These are phyloP conservation scores for Hydrolagus affinis DNA, from an alignment of 2,113 vertebrate genomes.

Conservation along the genomic window DNA sequence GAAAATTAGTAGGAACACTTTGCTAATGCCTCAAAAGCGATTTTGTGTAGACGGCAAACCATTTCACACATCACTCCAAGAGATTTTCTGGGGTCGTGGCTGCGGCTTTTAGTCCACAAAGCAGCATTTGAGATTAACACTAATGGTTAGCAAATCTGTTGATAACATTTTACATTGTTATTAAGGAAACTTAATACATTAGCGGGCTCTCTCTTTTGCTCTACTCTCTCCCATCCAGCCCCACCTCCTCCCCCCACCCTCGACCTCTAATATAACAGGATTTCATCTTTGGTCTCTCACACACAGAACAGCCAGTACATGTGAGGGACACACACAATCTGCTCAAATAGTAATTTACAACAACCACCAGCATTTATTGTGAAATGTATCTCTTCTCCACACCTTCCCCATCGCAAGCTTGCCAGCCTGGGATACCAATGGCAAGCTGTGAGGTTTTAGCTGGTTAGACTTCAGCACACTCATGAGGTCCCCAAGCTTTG, in stretches of 20 bases:
- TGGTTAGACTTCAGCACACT: too few relatives aligned
- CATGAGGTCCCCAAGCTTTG: too few relatives aligned
- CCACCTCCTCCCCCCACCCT: too few relatives aligned
- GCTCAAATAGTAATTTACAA: too few relatives aligned
- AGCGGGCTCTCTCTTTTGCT: too few relatives aligned
- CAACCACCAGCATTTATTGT: too few relatives aligned
- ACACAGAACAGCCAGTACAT: background rate
- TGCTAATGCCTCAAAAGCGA: conserved; percentile 25
- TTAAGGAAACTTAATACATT: conserved; percentile 25
- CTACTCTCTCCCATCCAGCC: too few relatives aligned
- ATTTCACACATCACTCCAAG: conserved; percentile 21
- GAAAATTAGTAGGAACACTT: conserved; percentile 29
- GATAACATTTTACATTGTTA: conserved; percentile 21
- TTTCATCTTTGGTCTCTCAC: background rate
- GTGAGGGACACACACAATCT: too few relatives aligned
- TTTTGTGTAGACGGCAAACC: conserved; percentile 7
- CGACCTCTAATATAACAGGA: conserved; percentile 10
- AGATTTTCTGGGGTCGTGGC: background rate
- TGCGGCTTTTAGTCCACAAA: background rate
- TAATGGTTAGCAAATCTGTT: conserved; percentile 29
- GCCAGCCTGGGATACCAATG: too few relatives aligned
- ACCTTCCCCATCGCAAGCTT: too few relatives aligned
- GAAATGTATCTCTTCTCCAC: too few relatives aligned
- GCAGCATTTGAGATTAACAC: conserved; percentile 19
- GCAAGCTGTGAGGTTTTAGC: too few relatives aligned